Base-by-base conservation (phyloP, 1,140 invertebrate genomes). In the Drosophila mayri region DNA sequence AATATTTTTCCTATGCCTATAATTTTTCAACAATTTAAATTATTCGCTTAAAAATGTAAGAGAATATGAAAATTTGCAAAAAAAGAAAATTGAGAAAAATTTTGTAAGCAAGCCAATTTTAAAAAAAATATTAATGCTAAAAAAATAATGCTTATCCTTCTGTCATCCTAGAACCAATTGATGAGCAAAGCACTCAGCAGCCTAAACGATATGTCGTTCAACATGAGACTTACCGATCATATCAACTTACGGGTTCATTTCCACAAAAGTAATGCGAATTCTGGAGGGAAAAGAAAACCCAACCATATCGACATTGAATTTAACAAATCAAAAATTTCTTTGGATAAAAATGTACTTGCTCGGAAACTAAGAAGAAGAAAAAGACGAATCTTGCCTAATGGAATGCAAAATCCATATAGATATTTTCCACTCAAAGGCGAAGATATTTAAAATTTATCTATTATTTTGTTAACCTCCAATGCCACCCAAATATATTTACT, bases 371-470 rank as follows among this genome's bases (percentile, higher is more conserved):
- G 63, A 28, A 54, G 25, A 11, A 44, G 35, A 1, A 44, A 25
- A 25, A 25, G 3, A 25, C 25, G 43, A 41, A 35, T 10, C 4
- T 22, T 76, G 28, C 32, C 38, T 6, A 77, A 61, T 50, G 58
- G 40, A 30, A 43, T 49, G 41, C 41, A 30, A 4, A 76, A 76
- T 67, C 50, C 28, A 1, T 58, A 57, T 16, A 71, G 50, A 1
- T 16, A 40, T 30, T 81, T 81, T 55, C 74, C 82, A 1, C 49
- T 86, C 3, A 86, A 81, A 18, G 70, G 74, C 16, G 44, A 67
- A 61, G 38, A 75, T 64, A 30, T 58, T n/a, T 76, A 54, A 47
- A 25, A 25, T 25, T 12, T 40, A 41, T 37, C 30, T 32, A 12
- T 37, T 41, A 14, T 22, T 47, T 40, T 40, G 47, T 44, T 61